A percentile compares a stretch with the other conserved stretches of the same genome.
Conservation (phyloP, 2,113 vertebrate species). For the Drymodes brunneopygia region DNA sequence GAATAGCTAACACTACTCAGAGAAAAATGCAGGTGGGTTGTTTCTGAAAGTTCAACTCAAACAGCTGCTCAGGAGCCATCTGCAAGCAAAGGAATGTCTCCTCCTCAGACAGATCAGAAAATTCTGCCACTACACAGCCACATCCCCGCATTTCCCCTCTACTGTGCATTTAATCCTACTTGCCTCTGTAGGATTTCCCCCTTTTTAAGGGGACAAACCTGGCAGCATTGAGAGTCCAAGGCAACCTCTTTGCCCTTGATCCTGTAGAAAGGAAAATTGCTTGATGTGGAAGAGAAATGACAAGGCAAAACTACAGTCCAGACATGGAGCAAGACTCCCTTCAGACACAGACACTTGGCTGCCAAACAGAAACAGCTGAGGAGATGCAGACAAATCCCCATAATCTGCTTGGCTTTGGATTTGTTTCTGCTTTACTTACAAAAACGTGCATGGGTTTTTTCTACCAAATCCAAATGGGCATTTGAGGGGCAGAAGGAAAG, state of each 20-base stretch:
- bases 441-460: background rate
- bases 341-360: background rate
- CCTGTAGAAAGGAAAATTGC: background rate
- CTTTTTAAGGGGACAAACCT: background rate
- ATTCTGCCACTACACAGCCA: background rate
- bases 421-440: background rate
- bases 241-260: background rate
- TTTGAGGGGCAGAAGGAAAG: background rate
- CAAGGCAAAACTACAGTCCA: background rate
- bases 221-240: background rate
- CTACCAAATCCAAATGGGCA: background rate
- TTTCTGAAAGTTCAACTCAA: background rate
- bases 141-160: background rate
- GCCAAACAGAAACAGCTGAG: background rate
- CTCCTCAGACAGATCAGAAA: background rate
- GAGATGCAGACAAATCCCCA: background rate
- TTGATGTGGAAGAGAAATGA: background rate
- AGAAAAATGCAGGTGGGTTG: background rate
- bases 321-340: background rate
- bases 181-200: background rate
- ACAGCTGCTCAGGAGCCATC: background rate
- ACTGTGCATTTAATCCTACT: background rate
- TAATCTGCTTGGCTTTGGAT: background rate
- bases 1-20: background rate
- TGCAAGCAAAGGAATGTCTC: background rate